Evolutionary conservation across 2,797 vertebrate species (phyloP).

Genomic region (Acrocephalus scirpaceus): DNA sequence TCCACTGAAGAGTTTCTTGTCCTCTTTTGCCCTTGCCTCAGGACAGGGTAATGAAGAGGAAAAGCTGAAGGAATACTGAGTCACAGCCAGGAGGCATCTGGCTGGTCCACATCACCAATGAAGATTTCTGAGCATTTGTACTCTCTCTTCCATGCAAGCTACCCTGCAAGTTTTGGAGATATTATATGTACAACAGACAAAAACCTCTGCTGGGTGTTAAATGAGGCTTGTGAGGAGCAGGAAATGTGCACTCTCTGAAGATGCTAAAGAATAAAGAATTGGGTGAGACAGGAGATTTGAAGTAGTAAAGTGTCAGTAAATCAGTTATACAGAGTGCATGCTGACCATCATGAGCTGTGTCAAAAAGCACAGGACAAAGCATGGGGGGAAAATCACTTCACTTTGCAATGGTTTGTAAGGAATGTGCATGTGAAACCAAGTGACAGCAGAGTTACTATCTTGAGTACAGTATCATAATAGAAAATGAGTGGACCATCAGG

Average conservation of each 20-base stretch:
- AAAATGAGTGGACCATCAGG: not conserved
- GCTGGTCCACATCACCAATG: not conserved
- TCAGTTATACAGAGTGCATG: not conserved
- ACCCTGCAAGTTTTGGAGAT: not conserved
- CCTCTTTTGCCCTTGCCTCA: not conserved
- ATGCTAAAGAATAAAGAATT: accelerated
- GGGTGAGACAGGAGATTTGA: not conserved
- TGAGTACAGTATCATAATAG: not conserved
- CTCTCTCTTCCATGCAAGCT: not conserved
- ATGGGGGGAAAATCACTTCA: not conserved
- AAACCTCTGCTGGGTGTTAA: not conserved
- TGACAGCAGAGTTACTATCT: not conserved
- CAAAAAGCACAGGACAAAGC: not conserved
- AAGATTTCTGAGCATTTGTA: not conserved
- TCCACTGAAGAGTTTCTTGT: not conserved
- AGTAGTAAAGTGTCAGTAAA: not conserved
- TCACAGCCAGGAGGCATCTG: not conserved
- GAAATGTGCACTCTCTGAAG: not conserved
- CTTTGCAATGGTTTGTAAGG: not conserved
- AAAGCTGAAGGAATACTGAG: not conserved
- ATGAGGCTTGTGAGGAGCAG: not conserved
- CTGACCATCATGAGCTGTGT: not conserved
- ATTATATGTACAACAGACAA: not conserved
- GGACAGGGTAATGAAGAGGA: not conserved
- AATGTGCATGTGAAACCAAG: not conserved